These are phyloP conservation scores for Panurus biarmicus DNA, from an alignment of 2,113 vertebrate species.

Conservation along the genomic window DNA sequence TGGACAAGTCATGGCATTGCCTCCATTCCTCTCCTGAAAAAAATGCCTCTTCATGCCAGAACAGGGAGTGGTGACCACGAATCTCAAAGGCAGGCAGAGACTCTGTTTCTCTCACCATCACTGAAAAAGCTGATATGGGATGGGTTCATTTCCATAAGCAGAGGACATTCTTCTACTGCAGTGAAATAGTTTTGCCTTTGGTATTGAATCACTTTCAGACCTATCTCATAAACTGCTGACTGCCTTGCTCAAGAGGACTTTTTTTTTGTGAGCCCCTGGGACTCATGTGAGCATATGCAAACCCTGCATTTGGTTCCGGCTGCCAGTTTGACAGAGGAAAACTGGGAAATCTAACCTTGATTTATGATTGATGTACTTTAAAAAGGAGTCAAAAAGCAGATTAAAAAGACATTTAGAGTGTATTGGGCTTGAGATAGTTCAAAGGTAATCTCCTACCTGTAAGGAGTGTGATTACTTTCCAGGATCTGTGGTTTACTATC, in stretches of 20 bases:
- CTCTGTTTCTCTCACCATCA: not conserved
- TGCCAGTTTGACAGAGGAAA: not conserved
- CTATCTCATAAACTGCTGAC: not conserved
- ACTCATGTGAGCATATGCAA: not conserved
- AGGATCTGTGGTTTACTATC: not conserved
- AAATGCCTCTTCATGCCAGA: not conserved
- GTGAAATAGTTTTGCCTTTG: not conserved
- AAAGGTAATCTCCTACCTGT: not conserved
- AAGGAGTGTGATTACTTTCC: not conserved
- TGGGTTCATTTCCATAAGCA: not conserved
- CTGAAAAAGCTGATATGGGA: not conserved
- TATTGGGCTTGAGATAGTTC: not conserved
- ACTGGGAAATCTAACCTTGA: not conserved
- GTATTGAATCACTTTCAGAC: not conserved
- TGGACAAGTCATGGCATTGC: not conserved
- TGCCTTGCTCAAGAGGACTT: not conserved
- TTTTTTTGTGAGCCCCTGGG: not conserved
- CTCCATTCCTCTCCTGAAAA: not conserved
- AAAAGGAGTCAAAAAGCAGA: not conserved
- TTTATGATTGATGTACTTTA: not conserved
- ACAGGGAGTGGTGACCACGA: not conserved
- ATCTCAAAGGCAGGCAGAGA: not conserved
- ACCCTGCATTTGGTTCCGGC: not conserved
- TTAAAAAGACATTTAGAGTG: not conserved
- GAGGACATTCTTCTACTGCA: not conserved